phyloP scores from a whole-genome alignment of 1,140 invertebrate species.

The Hycleus cichorii region DNA sequence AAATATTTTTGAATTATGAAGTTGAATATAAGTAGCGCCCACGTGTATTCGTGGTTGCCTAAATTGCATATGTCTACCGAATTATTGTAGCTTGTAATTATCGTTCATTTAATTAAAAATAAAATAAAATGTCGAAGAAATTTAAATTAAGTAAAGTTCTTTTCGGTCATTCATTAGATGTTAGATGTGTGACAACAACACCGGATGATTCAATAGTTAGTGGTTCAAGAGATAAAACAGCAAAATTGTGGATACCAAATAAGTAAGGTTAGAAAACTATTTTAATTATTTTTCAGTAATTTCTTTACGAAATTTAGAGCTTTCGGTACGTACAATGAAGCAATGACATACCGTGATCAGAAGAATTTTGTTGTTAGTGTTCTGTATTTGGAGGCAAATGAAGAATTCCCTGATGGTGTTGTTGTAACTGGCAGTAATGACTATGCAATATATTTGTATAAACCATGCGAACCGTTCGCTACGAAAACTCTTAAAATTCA shows the following conservation, averaged over 20 bases:
- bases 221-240: constrained; percentile 78
- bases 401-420: constrained; percentile 63
- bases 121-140: constrained; percentile 33
- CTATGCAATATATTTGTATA: constrained; percentile 71
- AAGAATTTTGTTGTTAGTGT: constrained; percentile 79
- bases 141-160: constrained; percentile 67
- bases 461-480: constrained; percentile 51
- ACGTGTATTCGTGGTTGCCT: too few relatives aligned
- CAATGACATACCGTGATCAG: constrained; percentile 68
- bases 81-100: too few relatives aligned
- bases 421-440: constrained; percentile 89
- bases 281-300: constrained; percentile 6
- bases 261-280: constrained; percentile 50
- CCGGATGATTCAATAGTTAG: constrained; percentile 69
- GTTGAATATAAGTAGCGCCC: too few relatives aligned
- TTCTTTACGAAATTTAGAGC: constrained; percentile 19
- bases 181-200: constrained; percentile 62
- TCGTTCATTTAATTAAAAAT: not conserved
- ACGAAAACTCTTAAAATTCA: constrained; percentile 73
- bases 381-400: constrained; percentile 61
- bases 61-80: too few relatives aligned
- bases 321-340: constrained; percentile 43
- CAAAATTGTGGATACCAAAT: constrained; percentile 73
- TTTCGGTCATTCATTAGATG: constrained; percentile 75
- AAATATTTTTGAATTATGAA: too few relatives aligned